These are phyloP conservation scores for Polydrusus cervinus DNA, from an alignment of 2,888 invertebrate species.

Conservation along the genomic window DNA sequence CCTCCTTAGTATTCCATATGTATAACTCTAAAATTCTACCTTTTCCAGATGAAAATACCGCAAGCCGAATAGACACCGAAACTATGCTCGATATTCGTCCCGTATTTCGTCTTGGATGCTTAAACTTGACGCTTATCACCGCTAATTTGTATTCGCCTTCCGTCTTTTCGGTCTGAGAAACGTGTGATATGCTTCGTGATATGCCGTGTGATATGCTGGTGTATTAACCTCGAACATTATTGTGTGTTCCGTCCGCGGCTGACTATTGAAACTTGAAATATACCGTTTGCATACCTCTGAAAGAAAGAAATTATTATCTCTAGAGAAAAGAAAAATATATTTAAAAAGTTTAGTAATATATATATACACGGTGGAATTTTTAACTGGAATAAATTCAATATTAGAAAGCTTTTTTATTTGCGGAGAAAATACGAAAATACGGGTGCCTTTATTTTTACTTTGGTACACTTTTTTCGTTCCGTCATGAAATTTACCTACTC, in stretches of 20 bases:
- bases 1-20: conserved; percentile 11
- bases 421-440: no score
- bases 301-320: no score
- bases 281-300: no score
- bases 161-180: conserved; percentile 19
- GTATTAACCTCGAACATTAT: conserved; percentile 13
- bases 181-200: conserved; percentile 25
- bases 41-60: conserved; percentile 29
- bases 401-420: no score
- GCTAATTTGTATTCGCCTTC: conserved; percentile 38
- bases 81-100: conserved; percentile 43
- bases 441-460: no score
- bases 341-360: no score
- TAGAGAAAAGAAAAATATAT: no score
- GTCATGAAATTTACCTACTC: no score
- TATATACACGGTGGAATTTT: no score
- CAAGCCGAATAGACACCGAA: conserved; percentile 29
- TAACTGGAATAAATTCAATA: no score
- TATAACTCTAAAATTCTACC: conserved; percentile 6
- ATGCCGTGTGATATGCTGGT: conserved; percentile 2
- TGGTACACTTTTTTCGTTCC: no score
- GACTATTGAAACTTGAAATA: conserved; percentile 5
- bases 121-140: conserved; percentile 37
- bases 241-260: conserved; percentile 3
- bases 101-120: conserved; percentile 24